These are phyloP conservation scores for Lepidotrigona ventralis DNA, from an alignment of 1,140 invertebrate genomes.

Conservation along the genomic window DNA sequence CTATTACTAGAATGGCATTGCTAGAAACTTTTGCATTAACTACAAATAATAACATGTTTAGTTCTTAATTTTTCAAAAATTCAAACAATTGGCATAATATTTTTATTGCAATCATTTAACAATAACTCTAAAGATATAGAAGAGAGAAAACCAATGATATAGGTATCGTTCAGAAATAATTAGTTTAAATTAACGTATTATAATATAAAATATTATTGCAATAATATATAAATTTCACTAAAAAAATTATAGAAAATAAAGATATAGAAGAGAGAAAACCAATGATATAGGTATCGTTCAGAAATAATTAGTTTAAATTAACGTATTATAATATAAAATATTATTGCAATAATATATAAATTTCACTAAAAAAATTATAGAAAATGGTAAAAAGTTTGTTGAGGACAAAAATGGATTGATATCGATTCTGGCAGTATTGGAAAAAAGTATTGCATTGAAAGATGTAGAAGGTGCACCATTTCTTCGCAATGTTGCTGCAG, in stretches of 20 bases:
- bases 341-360: neutral
- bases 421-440: conserved; percentile 68
- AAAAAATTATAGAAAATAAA: conserved; percentile 64
- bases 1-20: no score
- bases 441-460: conserved; percentile 63
- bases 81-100: neutral
- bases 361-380: conserved; percentile 54
- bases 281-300: neutral
- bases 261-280: neutral
- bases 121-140: neutral
- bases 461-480: conserved; percentile 66
- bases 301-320: neutral
- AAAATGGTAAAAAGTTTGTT: conserved; percentile 81
- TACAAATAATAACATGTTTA: no score
- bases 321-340: neutral
- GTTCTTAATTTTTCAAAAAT: neutral
- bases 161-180: neutral
- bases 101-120: neutral
- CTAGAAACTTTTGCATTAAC: no score
- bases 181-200: neutral
- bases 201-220: neutral
- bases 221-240: neutral
- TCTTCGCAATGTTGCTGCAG: conserved; percentile 82
- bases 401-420: conserved; percentile 83
- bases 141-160: neutral